A percentile compares a stretch with the other conserved stretches of the same genome.
These are phyloP conservation scores for Hydraecia micacea DNA, from an alignment of 2,888 invertebrate genomes.

Conservation along the genomic window DNA sequence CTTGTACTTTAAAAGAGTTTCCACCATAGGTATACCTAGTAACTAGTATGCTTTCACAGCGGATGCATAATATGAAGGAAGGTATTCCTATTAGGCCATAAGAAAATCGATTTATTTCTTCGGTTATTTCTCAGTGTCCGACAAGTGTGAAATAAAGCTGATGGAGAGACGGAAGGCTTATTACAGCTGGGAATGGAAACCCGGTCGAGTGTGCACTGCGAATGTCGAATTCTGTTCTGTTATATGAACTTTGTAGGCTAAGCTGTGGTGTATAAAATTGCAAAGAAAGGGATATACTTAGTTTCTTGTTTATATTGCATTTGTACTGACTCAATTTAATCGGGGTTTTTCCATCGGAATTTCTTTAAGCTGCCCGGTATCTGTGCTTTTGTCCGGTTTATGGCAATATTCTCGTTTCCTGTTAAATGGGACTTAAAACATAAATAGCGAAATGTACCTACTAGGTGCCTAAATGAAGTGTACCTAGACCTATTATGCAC, in stretches of 20 bases:
- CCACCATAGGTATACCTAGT: not conserved
- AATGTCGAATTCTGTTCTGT: constrained; percentile 16
- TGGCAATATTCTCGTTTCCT: not conserved
- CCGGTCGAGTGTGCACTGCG: constrained; percentile 34
- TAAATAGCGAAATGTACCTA: not conserved
- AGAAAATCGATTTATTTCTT: constrained; percentile 34
- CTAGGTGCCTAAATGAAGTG: not conserved
- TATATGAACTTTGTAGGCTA: constrained; percentile 16
- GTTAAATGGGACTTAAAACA: not conserved
- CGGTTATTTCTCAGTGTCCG: constrained; percentile 41
- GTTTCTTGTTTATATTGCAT: not conserved
- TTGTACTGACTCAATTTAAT: not conserved
- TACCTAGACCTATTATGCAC: not conserved
- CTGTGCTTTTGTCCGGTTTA: not conserved
- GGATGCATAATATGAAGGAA: not conserved
- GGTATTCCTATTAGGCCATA: constrained; percentile 30
- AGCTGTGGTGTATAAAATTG: not conserved
- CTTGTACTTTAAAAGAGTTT: not conserved
- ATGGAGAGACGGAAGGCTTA: constrained; percentile 37
- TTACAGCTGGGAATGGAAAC: constrained; percentile 56
- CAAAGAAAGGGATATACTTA: not conserved
- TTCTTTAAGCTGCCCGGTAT: not conserved
- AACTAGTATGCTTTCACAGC: not conserved
- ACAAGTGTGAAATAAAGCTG: constrained; percentile 51
- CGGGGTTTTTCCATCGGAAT: not conserved